phyloP scores from a whole-genome alignment of 2,888 invertebrate genomes.

The Ceramica pisi region DNA sequence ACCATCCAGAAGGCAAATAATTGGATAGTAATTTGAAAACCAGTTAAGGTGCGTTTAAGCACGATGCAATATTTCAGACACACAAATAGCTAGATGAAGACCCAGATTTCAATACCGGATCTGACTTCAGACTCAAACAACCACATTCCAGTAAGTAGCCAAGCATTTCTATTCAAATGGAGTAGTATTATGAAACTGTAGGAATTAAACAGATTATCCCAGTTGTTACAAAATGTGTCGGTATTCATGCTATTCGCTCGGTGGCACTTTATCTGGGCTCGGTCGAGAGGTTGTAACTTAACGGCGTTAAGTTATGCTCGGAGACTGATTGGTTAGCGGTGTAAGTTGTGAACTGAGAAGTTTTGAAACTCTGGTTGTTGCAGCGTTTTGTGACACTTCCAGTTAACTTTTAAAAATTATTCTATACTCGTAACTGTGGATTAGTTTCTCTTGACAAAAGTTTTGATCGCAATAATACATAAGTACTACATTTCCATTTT shows the following conservation, averaged over 20 bases:
- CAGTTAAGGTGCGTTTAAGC: not conserved
- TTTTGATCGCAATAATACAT: too few species aligned
- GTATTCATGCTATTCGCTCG: conserved; percentile 52
- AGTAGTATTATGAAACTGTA: conserved; percentile 31
- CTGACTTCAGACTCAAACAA: conserved; percentile 23
- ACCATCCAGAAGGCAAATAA: not conserved
- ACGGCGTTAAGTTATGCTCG: conserved; percentile 55
- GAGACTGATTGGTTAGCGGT: conserved; percentile 48
- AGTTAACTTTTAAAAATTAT: too few species aligned
- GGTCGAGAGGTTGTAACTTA: conserved; percentile 48
- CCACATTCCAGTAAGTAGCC: conserved; percentile 45
- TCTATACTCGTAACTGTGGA: too few species aligned
- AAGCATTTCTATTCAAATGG: conserved; percentile 47
- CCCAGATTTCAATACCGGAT: conserved; percentile 30
- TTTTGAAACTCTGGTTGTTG: too few species aligned
- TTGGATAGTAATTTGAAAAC: not conserved
- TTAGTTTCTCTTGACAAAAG: too few species aligned
- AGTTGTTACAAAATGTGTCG: conserved; percentile 53
- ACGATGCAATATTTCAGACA: not conserved
- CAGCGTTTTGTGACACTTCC: too few species aligned
- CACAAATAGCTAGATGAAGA: conserved; percentile 25
- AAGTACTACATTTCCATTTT: too few species aligned
- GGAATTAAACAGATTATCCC: conserved; percentile 44
- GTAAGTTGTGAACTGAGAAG: conserved; percentile 7
- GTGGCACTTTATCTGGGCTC: conserved; percentile 53